Conservation (phyloP, 2,888 invertebrate species). For the Mythimna impura region DNA sequence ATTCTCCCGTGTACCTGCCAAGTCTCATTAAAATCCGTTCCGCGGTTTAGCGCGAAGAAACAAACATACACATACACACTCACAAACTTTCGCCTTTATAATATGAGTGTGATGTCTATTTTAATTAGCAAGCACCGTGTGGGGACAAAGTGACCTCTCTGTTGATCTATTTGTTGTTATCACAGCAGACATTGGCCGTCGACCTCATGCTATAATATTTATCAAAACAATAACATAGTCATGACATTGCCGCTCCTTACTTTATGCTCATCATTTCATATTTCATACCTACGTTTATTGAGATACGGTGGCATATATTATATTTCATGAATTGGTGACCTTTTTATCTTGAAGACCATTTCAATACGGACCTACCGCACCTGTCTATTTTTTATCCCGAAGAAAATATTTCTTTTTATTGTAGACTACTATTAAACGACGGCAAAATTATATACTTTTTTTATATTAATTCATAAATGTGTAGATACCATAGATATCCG, state of each 20-base stretch:
- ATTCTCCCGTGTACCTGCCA: no score
- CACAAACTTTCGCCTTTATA: no score
- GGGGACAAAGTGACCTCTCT: conserved; percentile 60
- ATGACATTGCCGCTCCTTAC: conserved; percentile 57
- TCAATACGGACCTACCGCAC: neutral
- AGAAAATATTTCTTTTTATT: neutral
- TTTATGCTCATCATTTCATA: conserved; percentile 13
- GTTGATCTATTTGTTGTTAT: conserved; percentile 60
- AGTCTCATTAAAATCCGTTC: no score
- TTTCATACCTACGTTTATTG: neutral
- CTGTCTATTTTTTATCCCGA: conserved; percentile 8
- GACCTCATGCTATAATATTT: conserved; percentile 63
- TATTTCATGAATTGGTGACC: neutral
- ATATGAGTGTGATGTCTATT: neutral
- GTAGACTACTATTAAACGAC: neutral
- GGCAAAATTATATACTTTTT: neutral
- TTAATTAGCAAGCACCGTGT: conserved; percentile 17
- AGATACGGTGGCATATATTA: neutral
- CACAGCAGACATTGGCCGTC: conserved; percentile 63
- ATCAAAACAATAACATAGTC: conserved; percentile 67
- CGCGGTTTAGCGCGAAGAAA: no score
- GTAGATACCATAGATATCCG: no score
- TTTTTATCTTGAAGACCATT: neutral
- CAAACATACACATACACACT: no score
- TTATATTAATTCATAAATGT: no score